Evolutionary conservation across 2,797 vertebrate genomes (phyloP).

Genomic region (Pagetopsis macropterus): DNA sequence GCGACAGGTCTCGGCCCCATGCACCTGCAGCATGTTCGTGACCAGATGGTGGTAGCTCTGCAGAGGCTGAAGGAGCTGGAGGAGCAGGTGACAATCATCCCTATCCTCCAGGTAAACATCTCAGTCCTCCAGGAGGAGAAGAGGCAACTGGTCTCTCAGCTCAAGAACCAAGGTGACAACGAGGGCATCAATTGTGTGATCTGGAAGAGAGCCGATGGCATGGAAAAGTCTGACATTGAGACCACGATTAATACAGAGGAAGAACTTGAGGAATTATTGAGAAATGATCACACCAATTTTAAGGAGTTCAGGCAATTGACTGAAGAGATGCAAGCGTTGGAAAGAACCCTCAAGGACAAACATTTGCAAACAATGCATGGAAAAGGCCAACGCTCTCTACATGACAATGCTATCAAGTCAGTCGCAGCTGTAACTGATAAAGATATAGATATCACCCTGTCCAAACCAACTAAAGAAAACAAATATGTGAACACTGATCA

Average conservation of each 20-base stretch:
- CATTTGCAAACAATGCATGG: constrained; percentile 69
- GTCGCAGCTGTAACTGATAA: constrained; percentile 80
- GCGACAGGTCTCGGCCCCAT: constrained; percentile 87
- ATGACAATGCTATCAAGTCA: constrained; percentile 72
- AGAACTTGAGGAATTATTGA: constrained; percentile 73
- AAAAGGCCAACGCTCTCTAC: constrained; percentile 46
- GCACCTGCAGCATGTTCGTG: constrained; percentile 93
- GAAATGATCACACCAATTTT: constrained; percentile 79
- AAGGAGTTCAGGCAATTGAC: constrained; percentile 88
- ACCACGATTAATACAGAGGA: constrained; percentile 56
- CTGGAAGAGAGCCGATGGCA: constrained; percentile 83
- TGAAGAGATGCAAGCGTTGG: constrained; percentile 89
- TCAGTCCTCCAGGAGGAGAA: constrained; percentile 96
- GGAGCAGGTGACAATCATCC: constrained; percentile 95
- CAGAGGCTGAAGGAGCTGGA: constrained; percentile 95
- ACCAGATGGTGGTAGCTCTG: constrained; percentile 96
- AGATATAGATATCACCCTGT: constrained; percentile 61
- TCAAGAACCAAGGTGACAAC: constrained; percentile 83
- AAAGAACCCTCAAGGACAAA: constrained; percentile 88
- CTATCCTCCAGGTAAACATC: constrained; percentile 95
- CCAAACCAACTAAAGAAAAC: constrained; percentile 59
- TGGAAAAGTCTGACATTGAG: constrained; percentile 76
- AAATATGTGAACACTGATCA: constrained; percentile 80
- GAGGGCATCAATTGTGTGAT: constrained; percentile 68
- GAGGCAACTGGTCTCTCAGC: constrained; percentile 87